phyloP scores from a whole-genome alignment of 2,797 vertebrate genomes.

The Lycodopsis pacificus region DNA sequence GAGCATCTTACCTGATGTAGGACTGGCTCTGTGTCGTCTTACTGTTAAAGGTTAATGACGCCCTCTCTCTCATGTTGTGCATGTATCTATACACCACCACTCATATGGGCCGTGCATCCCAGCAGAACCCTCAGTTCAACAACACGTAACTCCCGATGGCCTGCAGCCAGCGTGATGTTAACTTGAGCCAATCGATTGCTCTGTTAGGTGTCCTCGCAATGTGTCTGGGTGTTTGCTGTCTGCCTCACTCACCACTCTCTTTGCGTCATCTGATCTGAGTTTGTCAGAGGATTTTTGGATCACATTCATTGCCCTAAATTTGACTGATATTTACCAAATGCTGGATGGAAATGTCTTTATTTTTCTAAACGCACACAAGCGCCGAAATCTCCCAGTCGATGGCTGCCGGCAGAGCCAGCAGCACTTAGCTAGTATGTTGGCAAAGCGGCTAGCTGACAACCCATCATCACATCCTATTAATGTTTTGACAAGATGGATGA shows the following conservation, averaged over 20 bases:
- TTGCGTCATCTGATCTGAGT: neutral
- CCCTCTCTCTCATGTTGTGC: neutral
- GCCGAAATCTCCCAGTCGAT: neutral
- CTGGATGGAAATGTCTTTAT: neutral
- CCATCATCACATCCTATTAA: constrained; percentile 57
- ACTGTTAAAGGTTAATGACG: constrained; percentile 11
- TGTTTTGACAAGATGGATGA: constrained; percentile 58
- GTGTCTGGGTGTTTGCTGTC: constrained; percentile 22
- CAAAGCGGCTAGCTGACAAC: constrained; percentile 47
- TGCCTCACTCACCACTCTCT: constrained; percentile 8
- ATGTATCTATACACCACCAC: neutral
- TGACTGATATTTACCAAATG: neutral
- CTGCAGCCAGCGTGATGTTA: constrained; percentile 34
- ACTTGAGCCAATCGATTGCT: constrained; percentile 36
- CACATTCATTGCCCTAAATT: neutral
- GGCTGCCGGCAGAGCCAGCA: constrained; percentile 26
- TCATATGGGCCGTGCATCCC: neutral
- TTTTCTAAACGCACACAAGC: constrained; percentile 17
- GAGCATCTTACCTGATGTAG: neutral
- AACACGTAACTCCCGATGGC: constrained; percentile 25
- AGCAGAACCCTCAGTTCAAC: constrained; percentile 22
- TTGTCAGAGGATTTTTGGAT: neutral
- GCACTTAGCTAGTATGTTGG: constrained; percentile 44
- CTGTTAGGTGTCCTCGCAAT: constrained; percentile 33
- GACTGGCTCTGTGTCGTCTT: constrained; percentile 3